Evolutionary conservation across 2,888 invertebrate species (phyloP).

Genomic region (Congeria kusceri): DNA sequence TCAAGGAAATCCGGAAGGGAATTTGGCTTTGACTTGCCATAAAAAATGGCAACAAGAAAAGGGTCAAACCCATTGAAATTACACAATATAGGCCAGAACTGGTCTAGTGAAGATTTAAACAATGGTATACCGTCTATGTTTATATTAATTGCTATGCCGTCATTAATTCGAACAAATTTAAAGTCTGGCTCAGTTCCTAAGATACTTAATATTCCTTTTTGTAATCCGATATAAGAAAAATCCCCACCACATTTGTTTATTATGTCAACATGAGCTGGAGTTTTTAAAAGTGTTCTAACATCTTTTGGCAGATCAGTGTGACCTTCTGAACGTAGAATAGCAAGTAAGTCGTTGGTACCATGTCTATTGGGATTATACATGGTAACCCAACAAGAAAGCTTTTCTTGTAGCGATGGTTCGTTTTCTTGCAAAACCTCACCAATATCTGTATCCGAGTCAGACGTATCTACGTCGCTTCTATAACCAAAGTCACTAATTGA

Average conservation of each 20-base stretch:
- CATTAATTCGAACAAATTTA: not conserved
- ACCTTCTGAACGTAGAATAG: conserved; percentile 25
- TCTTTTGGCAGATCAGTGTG: conserved; percentile 54
- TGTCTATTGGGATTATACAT: not conserved
- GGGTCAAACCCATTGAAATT: conserved; percentile 20
- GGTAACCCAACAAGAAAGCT: conserved; percentile 21
- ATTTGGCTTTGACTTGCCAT: conserved; percentile 57
- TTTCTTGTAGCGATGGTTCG: conserved; percentile 5
- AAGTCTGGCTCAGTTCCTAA: not conserved
- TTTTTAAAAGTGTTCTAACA: conserved; percentile 54
- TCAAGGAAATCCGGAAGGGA: conserved; percentile 44
- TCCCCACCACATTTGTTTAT: conserved; percentile 48
- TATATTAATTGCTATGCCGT: conserved; percentile 15
- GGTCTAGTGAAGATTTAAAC: conserved; percentile 41
- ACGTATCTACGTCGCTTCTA: not conserved
- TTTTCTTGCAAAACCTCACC: not conserved
- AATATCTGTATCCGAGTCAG: conserved; percentile 3
- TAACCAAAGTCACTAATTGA: not conserved
- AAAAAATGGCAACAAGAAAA: conserved; percentile 61
- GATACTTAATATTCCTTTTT: conserved; percentile 17
- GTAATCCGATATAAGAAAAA: conserved; percentile 58
- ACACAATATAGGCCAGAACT: conserved; percentile 61
- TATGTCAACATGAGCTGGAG: conserved; percentile 32
- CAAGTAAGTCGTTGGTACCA: conserved; percentile 24
- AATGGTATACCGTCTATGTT: conserved; percentile 55